Conservation (phyloP, 2,888 invertebrate genomes). For the Lasioglossum vierecki region DNA sequence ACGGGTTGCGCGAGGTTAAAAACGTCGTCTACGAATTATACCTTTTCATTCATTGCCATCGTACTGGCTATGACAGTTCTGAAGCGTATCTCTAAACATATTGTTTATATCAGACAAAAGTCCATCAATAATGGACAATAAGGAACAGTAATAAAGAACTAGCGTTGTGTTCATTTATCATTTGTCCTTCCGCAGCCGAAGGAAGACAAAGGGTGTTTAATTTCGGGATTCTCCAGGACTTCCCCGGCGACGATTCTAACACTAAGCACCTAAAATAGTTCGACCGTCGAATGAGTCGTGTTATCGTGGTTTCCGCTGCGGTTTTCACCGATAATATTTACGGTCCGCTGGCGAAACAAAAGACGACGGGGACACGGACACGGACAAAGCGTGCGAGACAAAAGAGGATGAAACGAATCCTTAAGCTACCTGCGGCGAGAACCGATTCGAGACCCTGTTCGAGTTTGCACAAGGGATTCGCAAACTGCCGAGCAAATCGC, state of each 20-base stretch:
- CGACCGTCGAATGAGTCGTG: background rate
- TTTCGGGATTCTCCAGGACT: background rate
- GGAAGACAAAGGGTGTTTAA: background rate
- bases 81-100: background rate
- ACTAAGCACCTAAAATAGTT: background rate
- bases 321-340: conserved; percentile 57
- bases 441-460: conserved; percentile 8
- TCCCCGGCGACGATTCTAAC: background rate
- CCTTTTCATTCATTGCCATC: conserved; percentile 35
- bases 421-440: conserved; percentile 40
- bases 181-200: background rate
- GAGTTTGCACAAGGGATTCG: conserved; percentile 24
- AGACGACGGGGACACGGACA: conserved; percentile 6
- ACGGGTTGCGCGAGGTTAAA: conserved; percentile 47
- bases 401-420: conserved; percentile 44
- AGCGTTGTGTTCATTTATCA: background rate
- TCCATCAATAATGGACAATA: background rate
- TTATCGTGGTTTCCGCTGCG: conserved; percentile 43
- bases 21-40: conserved; percentile 36
- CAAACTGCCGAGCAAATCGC: conserved; percentile 24
- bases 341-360: conserved; percentile 39
- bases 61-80: background rate
- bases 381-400: conserved; percentile 29
- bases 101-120: background rate
- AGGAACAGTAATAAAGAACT: background rate